Evolutionary conservation across 2,888 invertebrate genomes (phyloP).

Genomic region (Drosophila phalerata): DNA sequence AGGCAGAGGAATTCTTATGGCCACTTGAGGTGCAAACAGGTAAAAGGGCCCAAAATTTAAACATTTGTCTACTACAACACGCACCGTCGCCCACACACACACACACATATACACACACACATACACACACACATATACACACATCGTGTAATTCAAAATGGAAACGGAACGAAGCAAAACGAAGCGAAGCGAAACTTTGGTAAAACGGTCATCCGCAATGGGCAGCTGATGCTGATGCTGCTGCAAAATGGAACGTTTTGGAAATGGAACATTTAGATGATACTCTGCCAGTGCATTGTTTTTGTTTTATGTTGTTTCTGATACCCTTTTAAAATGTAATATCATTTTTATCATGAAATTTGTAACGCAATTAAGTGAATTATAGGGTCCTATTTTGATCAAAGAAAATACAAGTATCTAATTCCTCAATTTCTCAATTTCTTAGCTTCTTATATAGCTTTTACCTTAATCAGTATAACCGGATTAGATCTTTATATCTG

Average conservation of each 20-base stretch:
- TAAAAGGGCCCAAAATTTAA: constrained; percentile 80
- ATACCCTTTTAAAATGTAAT: not conserved
- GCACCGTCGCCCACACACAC: constrained; percentile 61
- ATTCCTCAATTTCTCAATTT: too few species aligned
- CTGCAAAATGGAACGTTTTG: constrained; percentile 39
- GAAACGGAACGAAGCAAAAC: constrained; percentile 5
- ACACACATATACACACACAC: constrained; percentile 18
- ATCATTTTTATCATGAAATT: not conserved
- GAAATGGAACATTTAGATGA: constrained; percentile 53
- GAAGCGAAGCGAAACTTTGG: constrained; percentile 78
- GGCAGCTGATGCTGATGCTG: constrained; percentile 37
- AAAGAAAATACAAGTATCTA: too few species aligned
- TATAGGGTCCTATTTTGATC: not conserved
- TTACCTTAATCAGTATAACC: too few species aligned
- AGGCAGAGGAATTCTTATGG: constrained; percentile 52
- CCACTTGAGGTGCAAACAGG: constrained; percentile 81
- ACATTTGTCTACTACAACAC: constrained; percentile 80
- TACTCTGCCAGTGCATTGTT: constrained; percentile 36
- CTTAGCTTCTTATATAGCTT: too few species aligned
- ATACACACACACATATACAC: constrained; percentile 20
- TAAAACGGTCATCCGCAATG: constrained; percentile 84
- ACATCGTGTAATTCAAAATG: constrained; percentile 1
- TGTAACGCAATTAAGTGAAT: not conserved
- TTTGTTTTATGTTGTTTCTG: not conserved
- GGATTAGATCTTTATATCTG: too few species aligned